A percentile compares a stretch with the other conserved stretches of the same genome.
phyloP scores from a whole-genome alignment of 1,140 invertebrate species.

The Heterodera carotae region DNA sequence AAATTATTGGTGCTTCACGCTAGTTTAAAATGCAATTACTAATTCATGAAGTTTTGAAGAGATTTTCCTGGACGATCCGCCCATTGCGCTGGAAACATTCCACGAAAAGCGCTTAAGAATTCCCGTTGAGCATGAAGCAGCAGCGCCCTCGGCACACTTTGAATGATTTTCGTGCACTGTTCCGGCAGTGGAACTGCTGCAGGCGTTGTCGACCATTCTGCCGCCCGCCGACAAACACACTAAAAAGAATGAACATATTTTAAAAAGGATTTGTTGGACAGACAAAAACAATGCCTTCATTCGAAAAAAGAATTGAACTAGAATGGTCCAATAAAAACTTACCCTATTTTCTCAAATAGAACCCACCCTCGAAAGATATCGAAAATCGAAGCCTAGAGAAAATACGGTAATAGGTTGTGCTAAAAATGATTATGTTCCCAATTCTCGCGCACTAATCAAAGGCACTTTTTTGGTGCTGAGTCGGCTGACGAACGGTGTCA shows the following conservation, averaged over 20 bases:
- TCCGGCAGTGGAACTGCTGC: neutral
- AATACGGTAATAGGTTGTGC: no score
- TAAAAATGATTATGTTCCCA: no score
- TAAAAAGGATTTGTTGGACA: no score
- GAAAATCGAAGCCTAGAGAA: no score
- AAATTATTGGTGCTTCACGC: no score
- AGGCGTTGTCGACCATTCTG: neutral
- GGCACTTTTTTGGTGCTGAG: slow-evolving; percentile 12
- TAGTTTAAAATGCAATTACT: neutral
- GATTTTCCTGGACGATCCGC: slow-evolving; percentile 52
- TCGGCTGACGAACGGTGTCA: slow-evolving; percentile 33
- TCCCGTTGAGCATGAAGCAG: slow-evolving; percentile 28
- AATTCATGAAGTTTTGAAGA: slow-evolving; percentile 42
- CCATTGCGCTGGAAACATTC: slow-evolving; percentile 53
- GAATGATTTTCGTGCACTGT: neutral
- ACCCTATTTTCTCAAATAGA: no score
- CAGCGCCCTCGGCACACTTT: slow-evolving; percentile 26
- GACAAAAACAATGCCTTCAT: no score
- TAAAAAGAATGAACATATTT: neutral
- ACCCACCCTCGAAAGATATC: no score
- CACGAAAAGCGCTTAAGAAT: slow-evolving; percentile 64
- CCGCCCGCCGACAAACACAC: neutral
- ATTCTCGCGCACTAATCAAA: no score
- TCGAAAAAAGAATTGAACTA: no score
- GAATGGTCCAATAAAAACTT: no score